Evolutionary conservation across 2,888 invertebrate species (phyloP).

Genomic region (Drosophila emarginata): DNA sequence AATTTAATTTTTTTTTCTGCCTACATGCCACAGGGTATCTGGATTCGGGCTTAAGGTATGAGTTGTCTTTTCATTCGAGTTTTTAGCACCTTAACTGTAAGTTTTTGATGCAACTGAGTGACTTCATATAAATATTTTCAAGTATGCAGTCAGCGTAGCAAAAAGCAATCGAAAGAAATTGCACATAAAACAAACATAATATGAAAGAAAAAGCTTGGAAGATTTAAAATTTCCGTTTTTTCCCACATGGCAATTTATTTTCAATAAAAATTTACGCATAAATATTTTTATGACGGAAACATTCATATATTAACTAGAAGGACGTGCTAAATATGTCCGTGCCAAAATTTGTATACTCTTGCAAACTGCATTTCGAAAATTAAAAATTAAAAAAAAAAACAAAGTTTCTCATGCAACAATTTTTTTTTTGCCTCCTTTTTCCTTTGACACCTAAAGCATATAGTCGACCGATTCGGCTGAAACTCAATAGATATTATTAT

Average conservation of each 20-base stretch:
- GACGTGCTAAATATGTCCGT: no score
- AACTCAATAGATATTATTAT: no score
- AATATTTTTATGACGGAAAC: background rate
- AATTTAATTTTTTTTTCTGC: no score
- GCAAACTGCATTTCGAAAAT: no score
- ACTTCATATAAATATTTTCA: constrained; percentile 45
- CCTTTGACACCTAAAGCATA: no score
- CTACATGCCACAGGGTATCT: background rate
- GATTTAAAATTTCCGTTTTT: constrained; percentile 7
- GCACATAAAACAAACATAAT: constrained; percentile 3
- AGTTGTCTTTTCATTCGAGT: background rate
- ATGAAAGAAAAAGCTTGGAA: background rate
- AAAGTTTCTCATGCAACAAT: no score
- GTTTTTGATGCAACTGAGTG: constrained; percentile 60
- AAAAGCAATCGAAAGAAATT: constrained; percentile 33
- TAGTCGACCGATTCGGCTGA: no score
- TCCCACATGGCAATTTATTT: constrained; percentile 21
- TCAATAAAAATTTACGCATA: constrained; percentile 30
- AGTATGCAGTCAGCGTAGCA: constrained; percentile 21
- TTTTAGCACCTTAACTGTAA: constrained; percentile 47
- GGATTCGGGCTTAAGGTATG: background rate
- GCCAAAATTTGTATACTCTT: no score
- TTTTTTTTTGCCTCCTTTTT: no score
- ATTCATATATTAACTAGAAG: background rate
- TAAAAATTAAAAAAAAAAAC: no score